Percentiles rank a stretch among this genome's conserved stretches.
Conservation (phyloP, 2,797 vertebrate species). For the Xerus rutilus region DNA sequence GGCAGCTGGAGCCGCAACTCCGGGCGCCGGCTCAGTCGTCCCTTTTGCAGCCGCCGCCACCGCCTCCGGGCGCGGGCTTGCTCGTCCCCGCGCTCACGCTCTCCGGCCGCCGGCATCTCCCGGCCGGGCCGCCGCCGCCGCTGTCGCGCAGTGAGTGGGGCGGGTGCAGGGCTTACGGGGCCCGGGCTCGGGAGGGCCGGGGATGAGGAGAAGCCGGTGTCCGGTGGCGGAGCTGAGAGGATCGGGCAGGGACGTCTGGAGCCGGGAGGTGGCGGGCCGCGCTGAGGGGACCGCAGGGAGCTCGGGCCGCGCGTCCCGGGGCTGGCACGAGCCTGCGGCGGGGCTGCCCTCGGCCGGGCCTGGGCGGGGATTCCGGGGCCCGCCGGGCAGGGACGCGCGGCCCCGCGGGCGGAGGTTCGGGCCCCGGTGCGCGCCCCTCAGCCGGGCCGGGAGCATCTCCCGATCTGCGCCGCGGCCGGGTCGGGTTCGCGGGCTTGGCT, state of each 20-base stretch:
- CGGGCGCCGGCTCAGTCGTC: constrained; percentile 59
- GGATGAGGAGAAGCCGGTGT: background rate
- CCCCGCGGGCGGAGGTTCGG: background rate
- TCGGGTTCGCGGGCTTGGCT: background rate
- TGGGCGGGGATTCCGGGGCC: constrained; percentile 43
- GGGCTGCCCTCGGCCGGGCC: constrained; percentile 4
- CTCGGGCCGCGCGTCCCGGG: constrained; percentile 42
- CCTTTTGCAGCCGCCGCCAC: constrained; percentile 12
- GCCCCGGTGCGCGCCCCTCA: background rate
- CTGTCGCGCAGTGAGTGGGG: constrained; percentile 70
- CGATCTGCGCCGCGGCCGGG: background rate
- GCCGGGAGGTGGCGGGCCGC: constrained; percentile 16
- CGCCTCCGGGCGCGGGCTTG: constrained; percentile 69
- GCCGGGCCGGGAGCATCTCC: background rate
- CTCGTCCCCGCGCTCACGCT: constrained; percentile 70
- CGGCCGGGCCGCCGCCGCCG: constrained; percentile 50
- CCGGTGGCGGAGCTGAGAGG: background rate
- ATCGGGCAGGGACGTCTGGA: background rate
- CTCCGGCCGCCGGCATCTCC: constrained; percentile 62
- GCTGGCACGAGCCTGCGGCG: constrained; percentile 56
- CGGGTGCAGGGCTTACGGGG: constrained; percentile 33
- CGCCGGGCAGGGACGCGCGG: background rate
- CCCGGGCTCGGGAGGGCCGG: constrained; percentile 33
- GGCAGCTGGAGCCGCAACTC: constrained; percentile 65
- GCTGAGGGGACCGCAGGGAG: constrained; percentile 5